phyloP scores from a whole-genome alignment of 2,113 vertebrate species.

The Symphodus melops region DNA sequence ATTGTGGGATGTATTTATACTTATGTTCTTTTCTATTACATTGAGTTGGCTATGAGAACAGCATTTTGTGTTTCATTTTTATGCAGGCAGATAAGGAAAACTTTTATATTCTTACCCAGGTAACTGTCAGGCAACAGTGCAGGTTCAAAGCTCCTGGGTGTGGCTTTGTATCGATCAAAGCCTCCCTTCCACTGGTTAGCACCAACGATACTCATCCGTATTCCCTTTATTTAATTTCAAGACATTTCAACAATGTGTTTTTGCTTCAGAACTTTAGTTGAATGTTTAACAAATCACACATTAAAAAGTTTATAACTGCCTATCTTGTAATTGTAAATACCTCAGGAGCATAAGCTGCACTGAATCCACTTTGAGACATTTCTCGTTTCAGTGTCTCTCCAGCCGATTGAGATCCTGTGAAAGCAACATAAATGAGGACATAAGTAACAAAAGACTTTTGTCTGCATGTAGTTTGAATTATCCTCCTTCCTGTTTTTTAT shows the following conservation, averaged over 20 bases:
- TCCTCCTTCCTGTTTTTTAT: neutral
- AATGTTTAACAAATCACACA: neutral
- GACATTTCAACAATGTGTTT: neutral
- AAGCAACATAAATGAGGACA: neutral
- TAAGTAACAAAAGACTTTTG: neutral
- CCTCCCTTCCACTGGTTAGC: constrained; percentile 80
- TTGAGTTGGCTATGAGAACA: no score
- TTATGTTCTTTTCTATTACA: no score
- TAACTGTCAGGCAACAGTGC: constrained; percentile 65
- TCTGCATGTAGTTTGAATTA: no score
- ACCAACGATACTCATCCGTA: constrained; percentile 70
- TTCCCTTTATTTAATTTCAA: constrained; percentile 24
- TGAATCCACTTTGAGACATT: constrained; percentile 80
- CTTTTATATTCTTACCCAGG: constrained; percentile 56
- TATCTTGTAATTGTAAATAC: constrained; percentile 29
- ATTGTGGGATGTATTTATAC: no score
- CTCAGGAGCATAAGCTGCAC: constrained; percentile 42
- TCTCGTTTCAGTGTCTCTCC: constrained; percentile 75
- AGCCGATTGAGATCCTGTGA: constrained; percentile 69
- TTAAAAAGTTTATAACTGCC: neutral
- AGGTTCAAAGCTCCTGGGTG: neutral
- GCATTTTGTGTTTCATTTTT: no score
- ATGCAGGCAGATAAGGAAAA: neutral
- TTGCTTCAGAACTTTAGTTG: neutral
- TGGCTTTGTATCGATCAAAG: constrained; percentile 12